Evolutionary conservation across 2,888 invertebrate genomes (phyloP).

Genomic region (Cantharis flavilabris): DNA sequence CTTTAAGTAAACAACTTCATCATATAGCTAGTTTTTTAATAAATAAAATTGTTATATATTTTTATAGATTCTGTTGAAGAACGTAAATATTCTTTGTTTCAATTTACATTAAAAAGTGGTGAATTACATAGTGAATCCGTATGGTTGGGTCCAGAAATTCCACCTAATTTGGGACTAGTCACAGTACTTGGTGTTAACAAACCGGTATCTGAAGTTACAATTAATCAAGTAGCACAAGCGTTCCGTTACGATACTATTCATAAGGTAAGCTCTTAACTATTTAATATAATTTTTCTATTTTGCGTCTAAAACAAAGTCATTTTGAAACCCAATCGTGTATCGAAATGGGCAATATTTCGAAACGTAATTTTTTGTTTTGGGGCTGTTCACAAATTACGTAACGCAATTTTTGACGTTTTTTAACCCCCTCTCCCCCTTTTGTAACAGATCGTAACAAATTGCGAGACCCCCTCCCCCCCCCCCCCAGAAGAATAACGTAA

Average conservation of each 20-base stretch:
- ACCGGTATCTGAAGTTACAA: constrained; percentile 45
- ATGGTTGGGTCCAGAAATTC: constrained; percentile 44
- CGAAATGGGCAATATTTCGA: too few species aligned
- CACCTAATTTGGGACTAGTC: constrained; percentile 51
- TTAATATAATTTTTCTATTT: not conserved
- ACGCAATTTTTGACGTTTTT: too few species aligned
- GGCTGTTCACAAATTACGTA: too few species aligned
- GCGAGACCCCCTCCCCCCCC: too few species aligned
- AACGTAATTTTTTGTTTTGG: too few species aligned
- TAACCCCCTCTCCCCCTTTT: too few species aligned
- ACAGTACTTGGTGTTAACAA: constrained; percentile 48
- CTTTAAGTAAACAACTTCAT: constrained; percentile 61
- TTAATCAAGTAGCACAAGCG: constrained; percentile 46
- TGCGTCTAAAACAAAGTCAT: too few species aligned
- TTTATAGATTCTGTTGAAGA: constrained; percentile 64
- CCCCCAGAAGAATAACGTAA: too few species aligned
- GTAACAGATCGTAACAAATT: too few species aligned
- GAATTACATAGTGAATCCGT: constrained; percentile 43
- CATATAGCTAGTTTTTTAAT: not conserved
- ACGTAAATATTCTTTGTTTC: constrained; percentile 61
- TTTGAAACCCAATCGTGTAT: too few species aligned
- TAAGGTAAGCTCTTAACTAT: constrained; percentile 42
- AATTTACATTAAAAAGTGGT: constrained; percentile 52
- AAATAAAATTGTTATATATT: not conserved
- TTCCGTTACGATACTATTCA: constrained; percentile 50